These are phyloP conservation scores for Fratercula arctica DNA, from an alignment of 2,797 vertebrate genomes.

Conservation along the genomic window DNA sequence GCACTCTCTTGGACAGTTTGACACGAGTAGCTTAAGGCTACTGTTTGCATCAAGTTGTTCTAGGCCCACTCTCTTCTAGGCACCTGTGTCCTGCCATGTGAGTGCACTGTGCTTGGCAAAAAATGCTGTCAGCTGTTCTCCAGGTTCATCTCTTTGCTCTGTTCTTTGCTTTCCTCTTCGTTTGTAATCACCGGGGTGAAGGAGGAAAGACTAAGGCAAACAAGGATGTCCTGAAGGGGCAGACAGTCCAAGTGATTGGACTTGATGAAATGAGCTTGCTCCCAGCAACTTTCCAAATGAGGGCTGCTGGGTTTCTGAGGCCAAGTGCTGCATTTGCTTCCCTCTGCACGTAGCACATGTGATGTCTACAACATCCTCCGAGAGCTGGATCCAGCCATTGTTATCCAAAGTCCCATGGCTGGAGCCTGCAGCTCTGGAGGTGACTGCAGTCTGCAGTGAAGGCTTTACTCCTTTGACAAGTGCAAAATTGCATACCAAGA, in stretches of 20 bases:
- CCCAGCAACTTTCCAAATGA: background rate
- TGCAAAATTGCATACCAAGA: background rate
- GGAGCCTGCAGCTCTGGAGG: background rate
- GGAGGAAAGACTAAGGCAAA: conserved; percentile 9
- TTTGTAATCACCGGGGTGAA: conserved; percentile 22
- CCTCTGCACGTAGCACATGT: accelerated
- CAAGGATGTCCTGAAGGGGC: conserved; percentile 14
- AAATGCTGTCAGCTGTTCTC: conserved; percentile 41
- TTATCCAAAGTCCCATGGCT: background rate
- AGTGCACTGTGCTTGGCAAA: background rate
- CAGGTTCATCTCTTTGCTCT: conserved; percentile 4
- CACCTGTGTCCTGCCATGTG: conserved; percentile 44
- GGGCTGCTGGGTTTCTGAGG: background rate
- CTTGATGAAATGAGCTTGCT: conserved; percentile 6
- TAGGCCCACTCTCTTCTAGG: conserved; percentile 5
- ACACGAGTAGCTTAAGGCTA: conserved; percentile 36
- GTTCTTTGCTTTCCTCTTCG: conserved; percentile 33
- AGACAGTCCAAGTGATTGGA: conserved; percentile 19
- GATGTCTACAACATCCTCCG: background rate
- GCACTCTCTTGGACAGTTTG: conserved; percentile 52
- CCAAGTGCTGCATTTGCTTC: background rate
- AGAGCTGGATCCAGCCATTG: background rate
- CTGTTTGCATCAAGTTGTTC: conserved; percentile 44
- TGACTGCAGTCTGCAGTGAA: background rate
- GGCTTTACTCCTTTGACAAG: background rate